Percentiles rank a stretch among this genome's conserved stretches.
These are phyloP conservation scores for Eupithecia subumbrata DNA, from an alignment of 2,888 invertebrate species.

Conservation along the genomic window DNA sequence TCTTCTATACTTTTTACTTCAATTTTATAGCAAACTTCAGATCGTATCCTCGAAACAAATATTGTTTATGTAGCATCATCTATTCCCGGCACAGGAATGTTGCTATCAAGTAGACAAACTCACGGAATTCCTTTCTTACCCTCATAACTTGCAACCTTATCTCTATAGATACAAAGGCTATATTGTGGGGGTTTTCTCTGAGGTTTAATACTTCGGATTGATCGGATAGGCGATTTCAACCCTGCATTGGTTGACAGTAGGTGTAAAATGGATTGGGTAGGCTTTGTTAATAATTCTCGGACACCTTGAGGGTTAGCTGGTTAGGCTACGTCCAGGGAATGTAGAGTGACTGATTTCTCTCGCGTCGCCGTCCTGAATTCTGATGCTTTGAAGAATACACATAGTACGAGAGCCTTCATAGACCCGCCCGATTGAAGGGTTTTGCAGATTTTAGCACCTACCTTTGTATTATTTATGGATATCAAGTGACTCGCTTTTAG, in stretches of 20 bases:
- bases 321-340: slow-evolving; percentile 56
- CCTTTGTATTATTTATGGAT: slow-evolving; percentile 23
- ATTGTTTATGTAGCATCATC: slow-evolving; percentile 49
- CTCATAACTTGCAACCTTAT: slow-evolving; percentile 34
- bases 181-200: slow-evolving; percentile 36
- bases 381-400: slow-evolving; percentile 52
- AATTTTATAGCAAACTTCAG: slow-evolving; percentile 39
- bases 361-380: slow-evolving; percentile 48
- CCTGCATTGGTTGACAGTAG: slow-evolving; percentile 25
- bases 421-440: slow-evolving; percentile 40
- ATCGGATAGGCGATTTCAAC: slow-evolving; percentile 33
- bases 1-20: slow-evolving; percentile 15
- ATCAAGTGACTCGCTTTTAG: neutral
- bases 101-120: slow-evolving; percentile 52
- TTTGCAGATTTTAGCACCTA: slow-evolving; percentile 28
- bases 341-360: slow-evolving; percentile 60
- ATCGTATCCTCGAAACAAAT: slow-evolving; percentile 42
- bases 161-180: slow-evolving; percentile 31
- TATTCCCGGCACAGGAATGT: slow-evolving; percentile 50
- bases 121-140: slow-evolving; percentile 40
- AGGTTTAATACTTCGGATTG: slow-evolving; percentile 37
- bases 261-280: slow-evolving; percentile 32
- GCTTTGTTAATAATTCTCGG: slow-evolving; percentile 59
- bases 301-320: slow-evolving; percentile 58
- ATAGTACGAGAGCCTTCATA: slow-evolving; percentile 35